Base-by-base conservation (phyloP, 2,797 vertebrate genomes). In the Pristis pectinata region DNA sequence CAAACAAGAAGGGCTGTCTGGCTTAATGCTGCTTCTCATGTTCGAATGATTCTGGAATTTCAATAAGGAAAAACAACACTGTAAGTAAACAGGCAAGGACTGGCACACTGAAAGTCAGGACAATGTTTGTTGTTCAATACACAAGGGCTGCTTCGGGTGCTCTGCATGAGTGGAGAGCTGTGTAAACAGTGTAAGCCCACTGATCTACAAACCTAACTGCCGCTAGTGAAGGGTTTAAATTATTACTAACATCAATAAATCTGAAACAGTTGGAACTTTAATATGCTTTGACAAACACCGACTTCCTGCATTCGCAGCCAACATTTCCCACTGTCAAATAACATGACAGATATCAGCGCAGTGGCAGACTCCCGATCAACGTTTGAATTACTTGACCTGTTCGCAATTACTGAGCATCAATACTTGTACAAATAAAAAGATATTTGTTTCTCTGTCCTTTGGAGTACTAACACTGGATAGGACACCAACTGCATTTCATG, bases 241-340 rank as follows among this genome's bases (percentile, higher is more conserved):
- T n/a, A 89, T 61, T 61, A 59, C 56, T 64, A 56, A 61, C 85
- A 89, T 64, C 85, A 61, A 89, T 89, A 89, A 89, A 89, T 61
- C 56, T 61, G 85, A 37, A 89, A n/a, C 56, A 37, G 34, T 89
- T 89, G 85, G 5, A 89, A 53, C 85, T 89, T 61, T 89, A 89
- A 89, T 56, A 89, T 61, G 89, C 85, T 89, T 61, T 59, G 56
- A 89, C 85, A 61, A 85, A 89, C 53, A n/a, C 3, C 61, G 30
- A 61, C 56, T 89, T 89, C 85, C 56, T 37, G 34, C 59, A 64
- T 89, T 89, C 15, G 6, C 34, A 37, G 30, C 56, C 85, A 64
- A 89, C 85, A 89, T 89, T 89, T 89, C 53, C 30, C 30, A n/a
- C 85, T 61, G 85, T 61, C 56, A 89, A 61, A 89, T 30, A 61